A percentile compares a stretch with the other conserved stretches of the same genome.
These are phyloP conservation scores for Danio jaintianensis DNA, from an alignment of 2,797 vertebrate species.

Conservation along the genomic window DNA sequence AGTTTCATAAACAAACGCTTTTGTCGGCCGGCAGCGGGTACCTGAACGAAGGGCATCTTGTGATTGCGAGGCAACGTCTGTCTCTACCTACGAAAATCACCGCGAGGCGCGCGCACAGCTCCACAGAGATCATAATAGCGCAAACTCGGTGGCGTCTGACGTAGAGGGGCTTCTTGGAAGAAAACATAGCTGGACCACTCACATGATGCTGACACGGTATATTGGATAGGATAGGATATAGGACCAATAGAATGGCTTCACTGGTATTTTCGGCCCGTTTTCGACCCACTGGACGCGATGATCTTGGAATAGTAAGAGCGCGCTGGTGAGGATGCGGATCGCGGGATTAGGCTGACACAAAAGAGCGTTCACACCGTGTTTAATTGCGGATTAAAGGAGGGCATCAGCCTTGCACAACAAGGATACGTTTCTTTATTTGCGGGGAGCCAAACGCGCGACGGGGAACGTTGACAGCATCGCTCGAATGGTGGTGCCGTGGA, in stretches of 20 bases:
- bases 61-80: conserved; percentile 17
- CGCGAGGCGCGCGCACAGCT: neutral
- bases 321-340: conserved; percentile 42
- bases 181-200: conserved; percentile 58
- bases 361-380: conserved; percentile 73
- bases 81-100: conserved; percentile 16
- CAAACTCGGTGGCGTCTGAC: conserved; percentile 72
- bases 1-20: conserved; percentile 36
- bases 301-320: conserved; percentile 24
- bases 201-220: conserved; percentile 41
- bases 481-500: conserved; percentile 80
- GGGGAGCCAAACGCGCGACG: conserved; percentile 63
- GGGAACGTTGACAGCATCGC: conserved; percentile 71
- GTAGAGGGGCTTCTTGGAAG: conserved; percentile 65
- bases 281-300: conserved; percentile 3
- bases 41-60: conserved; percentile 33
- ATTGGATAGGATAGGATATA: conserved; percentile 42
- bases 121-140: conserved; percentile 71
- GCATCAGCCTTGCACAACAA: conserved; percentile 69
- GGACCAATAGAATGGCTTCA: conserved; percentile 54
- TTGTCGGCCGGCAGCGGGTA: conserved; percentile 29
- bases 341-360: conserved; percentile 70
- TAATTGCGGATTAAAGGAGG: conserved; percentile 77
- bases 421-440: conserved; percentile 75
- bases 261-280: conserved; percentile 56